Base-by-base conservation (phyloP, 2,888 invertebrate species). In the Doris montereyensis region DNA sequence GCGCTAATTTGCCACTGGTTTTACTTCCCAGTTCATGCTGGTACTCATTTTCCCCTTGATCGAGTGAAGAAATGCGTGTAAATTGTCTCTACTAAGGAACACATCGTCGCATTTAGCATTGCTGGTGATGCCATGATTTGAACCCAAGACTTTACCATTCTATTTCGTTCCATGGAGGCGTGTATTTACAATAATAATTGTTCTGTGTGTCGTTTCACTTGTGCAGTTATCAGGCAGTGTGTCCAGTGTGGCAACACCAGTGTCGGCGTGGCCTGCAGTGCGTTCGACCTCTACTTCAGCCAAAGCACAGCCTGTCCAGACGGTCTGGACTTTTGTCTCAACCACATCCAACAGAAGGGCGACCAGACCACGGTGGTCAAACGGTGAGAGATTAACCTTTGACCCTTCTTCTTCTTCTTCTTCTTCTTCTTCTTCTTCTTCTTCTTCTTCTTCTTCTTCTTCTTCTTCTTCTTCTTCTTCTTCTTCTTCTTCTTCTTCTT, bases 351-450 rank as follows among this genome's bases (percentile, higher is more conserved):
- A 41, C 52, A 41, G 52, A 41, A 17, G 8, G 52, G 52, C 17
- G 52, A 17, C 5, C 52, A 41, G 52, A 41, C 5, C 8, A 41
- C 5, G 5, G 52, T 41, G 5, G 5, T 10, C 52, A 41, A 41
- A 41, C 5, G 52, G 52, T 41, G 17, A 5, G n/a, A n/a, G n/a
- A n/a, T n/a, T n/a, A n/a, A n/a, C n/a, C n/a, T n/a, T n/a, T n/a
- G n/a, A n/a, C n/a, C n/a, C 68, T 28, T 26, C 30, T 68, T 26
- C 68, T 68, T 26, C 68, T 68, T 26, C 68, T 68, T 26, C 68
- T 68, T 26, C 68, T 68, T 26, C 68, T 68, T 26, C 68, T 68
- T 26, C 68, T 68, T 26, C 68, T 68, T 26, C 68, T 68, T 26
- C 68, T 68, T 10, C 28, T 68, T 26, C 68, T 68, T 10, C 28